phyloP scores from a whole-genome alignment of 2,888 invertebrate genomes.

The Drosophila prostipennis region DNA sequence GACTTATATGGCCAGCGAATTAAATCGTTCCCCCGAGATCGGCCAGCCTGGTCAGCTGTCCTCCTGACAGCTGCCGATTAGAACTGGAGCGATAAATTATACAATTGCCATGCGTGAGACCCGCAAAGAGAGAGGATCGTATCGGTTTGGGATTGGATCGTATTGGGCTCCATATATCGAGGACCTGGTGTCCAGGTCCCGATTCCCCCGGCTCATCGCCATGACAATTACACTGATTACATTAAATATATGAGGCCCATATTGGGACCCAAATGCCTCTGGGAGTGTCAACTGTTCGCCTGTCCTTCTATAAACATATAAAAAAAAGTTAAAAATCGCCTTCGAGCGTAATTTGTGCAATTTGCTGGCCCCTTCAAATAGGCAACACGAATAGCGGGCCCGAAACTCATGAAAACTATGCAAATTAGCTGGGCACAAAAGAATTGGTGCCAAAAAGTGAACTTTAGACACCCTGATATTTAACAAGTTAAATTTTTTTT shows the following conservation, averaged over 20 bases:
- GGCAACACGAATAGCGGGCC: slow-evolving; percentile 31
- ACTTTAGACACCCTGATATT: slow-evolving; percentile 3
- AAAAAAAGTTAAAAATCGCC: slow-evolving; percentile 14
- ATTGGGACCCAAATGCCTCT: slow-evolving; percentile 57
- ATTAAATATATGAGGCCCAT: slow-evolving; percentile 77
- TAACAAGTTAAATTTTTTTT: too few species aligned
- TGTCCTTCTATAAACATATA: slow-evolving; percentile 4
- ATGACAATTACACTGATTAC: slow-evolving; percentile 80
- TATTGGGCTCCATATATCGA: slow-evolving; percentile 45
- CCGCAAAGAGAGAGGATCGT: slow-evolving; percentile 43
- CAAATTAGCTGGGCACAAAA: slow-evolving; percentile 50
- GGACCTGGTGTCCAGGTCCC: slow-evolving; percentile 14
- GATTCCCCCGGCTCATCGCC: slow-evolving; percentile 57
- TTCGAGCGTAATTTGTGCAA: slow-evolving; percentile 62
- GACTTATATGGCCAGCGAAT: slow-evolving; percentile 80
- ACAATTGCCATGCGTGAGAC: slow-evolving; percentile 80
- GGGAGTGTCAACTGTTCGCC: slow-evolving; percentile 69
- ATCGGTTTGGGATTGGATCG: slow-evolving; percentile 22
- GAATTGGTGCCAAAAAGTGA: too few species aligned
- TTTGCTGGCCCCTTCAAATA: slow-evolving; percentile 65
- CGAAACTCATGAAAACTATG: slow-evolving; percentile 55
- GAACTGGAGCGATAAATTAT: slow-evolving; percentile 81
- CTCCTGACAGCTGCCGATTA: slow-evolving; percentile 80
- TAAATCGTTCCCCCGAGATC: slow-evolving; percentile 83
- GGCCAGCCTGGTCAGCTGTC: slow-evolving; percentile 41